Percentiles rank a stretch among this genome's conserved stretches.
Conservation (phyloP, 2,888 invertebrate genomes). For the Luperina nickerlii region DNA sequence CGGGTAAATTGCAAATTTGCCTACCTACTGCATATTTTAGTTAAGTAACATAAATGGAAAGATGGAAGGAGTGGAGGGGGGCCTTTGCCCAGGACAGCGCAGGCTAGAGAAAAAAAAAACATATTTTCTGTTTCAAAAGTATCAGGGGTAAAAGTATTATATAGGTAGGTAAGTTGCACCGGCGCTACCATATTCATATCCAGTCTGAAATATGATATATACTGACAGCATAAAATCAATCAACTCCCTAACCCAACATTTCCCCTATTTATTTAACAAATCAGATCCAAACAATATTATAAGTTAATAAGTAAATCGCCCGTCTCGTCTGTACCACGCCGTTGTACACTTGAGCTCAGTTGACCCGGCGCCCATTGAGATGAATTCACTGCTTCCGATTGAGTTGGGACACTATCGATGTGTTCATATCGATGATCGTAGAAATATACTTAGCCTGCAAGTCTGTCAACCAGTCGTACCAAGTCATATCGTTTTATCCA, state of each 20-base stretch:
- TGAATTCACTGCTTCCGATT: slow-evolving; percentile 80
- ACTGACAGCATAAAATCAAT: neutral
- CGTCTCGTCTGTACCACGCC: slow-evolving; percentile 36
- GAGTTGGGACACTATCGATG: slow-evolving; percentile 59
- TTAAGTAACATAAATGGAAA: too few relatives aligned
- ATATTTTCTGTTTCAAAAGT: too few relatives aligned
- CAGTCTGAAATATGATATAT: neutral
- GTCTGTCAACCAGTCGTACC: neutral
- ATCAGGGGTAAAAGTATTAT: too few relatives aligned
- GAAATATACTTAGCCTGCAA: too few relatives aligned
- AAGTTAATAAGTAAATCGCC: slow-evolving; percentile 57
- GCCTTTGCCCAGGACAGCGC: too few relatives aligned
- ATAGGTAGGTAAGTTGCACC: neutral
- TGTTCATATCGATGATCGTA: neutral
- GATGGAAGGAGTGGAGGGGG: too few relatives aligned
- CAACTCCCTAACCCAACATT: neutral
- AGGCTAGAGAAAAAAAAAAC: too few relatives aligned
- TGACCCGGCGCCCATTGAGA: slow-evolving; percentile 74
- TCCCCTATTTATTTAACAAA: slow-evolving; percentile 20
- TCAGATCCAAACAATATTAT: slow-evolving; percentile 29
- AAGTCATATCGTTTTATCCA: neutral
- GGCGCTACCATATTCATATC: neutral
- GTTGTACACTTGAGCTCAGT: slow-evolving; percentile 68
- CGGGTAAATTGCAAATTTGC: neutral
- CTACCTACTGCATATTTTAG: neutral